phyloP scores from a whole-genome alignment of 2,113 vertebrate genomes.

The Takifugu bimaculatus region DNA sequence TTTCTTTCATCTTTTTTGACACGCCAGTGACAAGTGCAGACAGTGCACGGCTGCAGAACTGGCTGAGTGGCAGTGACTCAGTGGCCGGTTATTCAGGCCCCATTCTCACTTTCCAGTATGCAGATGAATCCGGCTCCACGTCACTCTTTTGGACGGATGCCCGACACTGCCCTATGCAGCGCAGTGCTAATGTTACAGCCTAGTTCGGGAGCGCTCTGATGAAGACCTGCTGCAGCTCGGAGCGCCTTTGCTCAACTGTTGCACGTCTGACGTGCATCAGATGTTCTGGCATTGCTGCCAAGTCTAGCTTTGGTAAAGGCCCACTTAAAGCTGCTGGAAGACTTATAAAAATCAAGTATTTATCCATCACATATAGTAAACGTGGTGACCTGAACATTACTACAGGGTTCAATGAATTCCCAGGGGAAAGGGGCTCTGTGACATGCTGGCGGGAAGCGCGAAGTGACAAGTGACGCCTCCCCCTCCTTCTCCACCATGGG shows the following conservation, averaged over 20 bases:
- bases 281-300: neutral
- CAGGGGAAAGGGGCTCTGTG: slow-evolving; percentile 55
- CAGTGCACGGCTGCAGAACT: slow-evolving; percentile 46
- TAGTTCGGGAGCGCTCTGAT: slow-evolving; percentile 19
- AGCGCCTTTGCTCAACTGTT: neutral
- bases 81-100: slow-evolving; percentile 57
- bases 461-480: slow-evolving; percentile 65
- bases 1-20: neutral
- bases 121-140: slow-evolving; percentile 55
- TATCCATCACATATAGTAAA: slow-evolving; percentile 23
- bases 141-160: slow-evolving; percentile 60
- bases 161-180: slow-evolving; percentile 44
- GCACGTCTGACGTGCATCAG: neutral
- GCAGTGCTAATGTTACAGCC: slow-evolving; percentile 47
- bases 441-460: slow-evolving; percentile 64
- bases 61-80: slow-evolving; percentile 63
- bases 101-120: slow-evolving; percentile 66
- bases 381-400: slow-evolving; percentile 45
- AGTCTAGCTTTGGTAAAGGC: neutral
- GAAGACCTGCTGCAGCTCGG: slow-evolving; percentile 13
- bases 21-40: slow-evolving; percentile 24
- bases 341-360: slow-evolving; percentile 4
- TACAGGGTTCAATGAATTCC: slow-evolving; percentile 52
- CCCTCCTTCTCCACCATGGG: slow-evolving; percentile 33
- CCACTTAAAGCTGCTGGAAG: neutral